Base-by-base conservation (phyloP, 2,797 vertebrate species). In the Gouania willdenowi region DNA sequence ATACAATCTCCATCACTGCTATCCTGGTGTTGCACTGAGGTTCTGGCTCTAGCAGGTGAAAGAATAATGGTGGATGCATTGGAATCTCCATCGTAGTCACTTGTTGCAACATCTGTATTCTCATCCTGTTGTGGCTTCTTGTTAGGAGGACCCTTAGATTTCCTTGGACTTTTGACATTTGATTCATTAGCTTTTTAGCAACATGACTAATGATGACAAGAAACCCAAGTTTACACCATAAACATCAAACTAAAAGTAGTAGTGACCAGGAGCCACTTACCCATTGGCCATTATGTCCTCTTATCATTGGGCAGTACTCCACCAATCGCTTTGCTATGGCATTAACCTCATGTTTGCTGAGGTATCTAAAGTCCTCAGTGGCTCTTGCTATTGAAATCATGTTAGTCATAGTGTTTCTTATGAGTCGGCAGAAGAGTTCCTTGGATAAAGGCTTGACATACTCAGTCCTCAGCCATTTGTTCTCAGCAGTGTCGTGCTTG, bases 331-430 rank as follows among this genome's bases (percentile, higher is more conserved):
- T 74, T 26, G 52, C 69, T 52, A 65, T 68, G 34, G 66, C 24
- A 49, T 41, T 34, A 2, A 72, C 50, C 34, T 74, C 42, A 46
- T 61, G 66, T 61, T 36, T 69, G 21, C 6, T 54, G 35, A 61
- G 36, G 42, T 67, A 71, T 38, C 65, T 62, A 19, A 3, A 61
- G 17, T 66, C 67, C 15, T 46, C 56, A n/a, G 49, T 24, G 34
- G 53, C 56, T 62, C 62, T 66, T 40, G 56, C 44, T 1, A 68
- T 71, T 3, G 58, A 53, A 15, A 67, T 60, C 55, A 69, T 66
- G 18, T 66, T 60, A 10, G 44, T 59, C 34, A 70, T 50, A 4
- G 56, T 68, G 55, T 71, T 65, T 47, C 60, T 51, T 19, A 64
- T 43, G 36, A 61, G 28, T 46, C 25, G 11, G 24, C 69, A 70